Conservation (phyloP, 2,797 vertebrate genomes). For the Limnodromus scolopaceus region DNA sequence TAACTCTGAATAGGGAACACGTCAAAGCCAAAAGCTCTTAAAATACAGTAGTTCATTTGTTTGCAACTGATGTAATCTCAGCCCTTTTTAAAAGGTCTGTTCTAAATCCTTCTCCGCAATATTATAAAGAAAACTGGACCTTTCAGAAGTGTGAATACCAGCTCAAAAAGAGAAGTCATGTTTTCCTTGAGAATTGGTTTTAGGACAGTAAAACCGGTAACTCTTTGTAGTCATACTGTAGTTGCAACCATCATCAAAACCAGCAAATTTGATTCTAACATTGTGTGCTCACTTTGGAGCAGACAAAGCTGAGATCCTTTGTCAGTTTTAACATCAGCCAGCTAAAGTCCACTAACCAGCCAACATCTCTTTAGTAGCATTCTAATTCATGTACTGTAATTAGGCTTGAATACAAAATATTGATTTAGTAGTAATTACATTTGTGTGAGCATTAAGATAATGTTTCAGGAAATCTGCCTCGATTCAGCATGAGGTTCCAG, state of each 20-base stretch:
- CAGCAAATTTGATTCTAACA: neutral
- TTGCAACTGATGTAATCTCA: neutral
- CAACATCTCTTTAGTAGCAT: conserved; percentile 30
- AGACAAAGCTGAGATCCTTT: neutral
- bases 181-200: neutral
- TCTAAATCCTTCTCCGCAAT: neutral
- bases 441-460: conserved; percentile 37
- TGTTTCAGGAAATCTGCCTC: conserved; percentile 45
- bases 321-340: conserved; percentile 19
- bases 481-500: conserved; percentile 36
- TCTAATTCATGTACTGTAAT: conserved; percentile 51
- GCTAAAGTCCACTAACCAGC: conserved; percentile 35
- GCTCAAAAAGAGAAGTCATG: neutral
- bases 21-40: neutral
- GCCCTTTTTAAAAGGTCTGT: neutral
- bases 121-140: neutral
- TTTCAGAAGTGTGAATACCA: neutral
- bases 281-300: neutral
- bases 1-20: neutral
- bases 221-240: fast-evolving
- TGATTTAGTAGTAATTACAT: conserved; percentile 66
- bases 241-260: neutral
- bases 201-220: neutral
- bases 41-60: neutral
- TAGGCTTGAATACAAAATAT: conserved; percentile 59